Percentiles rank a stretch among this genome's conserved stretches.
Evolutionary conservation across 2,888 invertebrate species (phyloP).

Genomic region (Diabrotica balteata): DNA sequence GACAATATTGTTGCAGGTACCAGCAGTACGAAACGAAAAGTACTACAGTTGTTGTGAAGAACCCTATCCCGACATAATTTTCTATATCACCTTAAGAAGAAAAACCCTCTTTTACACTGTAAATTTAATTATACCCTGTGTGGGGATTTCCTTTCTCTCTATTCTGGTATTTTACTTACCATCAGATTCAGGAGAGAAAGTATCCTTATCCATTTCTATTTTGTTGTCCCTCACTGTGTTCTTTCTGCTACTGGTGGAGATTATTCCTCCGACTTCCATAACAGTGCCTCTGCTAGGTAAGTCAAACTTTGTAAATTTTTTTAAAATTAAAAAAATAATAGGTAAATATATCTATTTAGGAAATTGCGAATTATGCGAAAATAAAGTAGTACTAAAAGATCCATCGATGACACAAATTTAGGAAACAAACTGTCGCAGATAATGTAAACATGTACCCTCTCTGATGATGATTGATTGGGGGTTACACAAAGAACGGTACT

Average conservation of each 20-base stretch:
- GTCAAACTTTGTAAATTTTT: slow-evolving; percentile 5
- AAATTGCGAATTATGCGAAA: too few species aligned
- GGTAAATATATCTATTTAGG: too few species aligned
- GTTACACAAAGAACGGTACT: too few species aligned
- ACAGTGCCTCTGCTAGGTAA: slow-evolving; percentile 89
- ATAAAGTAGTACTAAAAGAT: too few species aligned
- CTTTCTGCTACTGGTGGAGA: slow-evolving; percentile 91
- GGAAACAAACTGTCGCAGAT: too few species aligned
- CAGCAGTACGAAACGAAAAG: slow-evolving; percentile 60
- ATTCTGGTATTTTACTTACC: slow-evolving; percentile 97
- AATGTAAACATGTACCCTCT: too few species aligned
- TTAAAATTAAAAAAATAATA: too few species aligned
- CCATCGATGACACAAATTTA: too few species aligned
- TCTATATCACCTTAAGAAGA: slow-evolving; percentile 92
- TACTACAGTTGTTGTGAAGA: slow-evolving; percentile 98
- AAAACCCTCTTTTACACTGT: slow-evolving; percentile 98
- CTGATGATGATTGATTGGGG: too few species aligned
- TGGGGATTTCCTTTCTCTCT: slow-evolving; percentile 95
- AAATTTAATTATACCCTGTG: slow-evolving; percentile 96
- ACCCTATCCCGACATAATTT: slow-evolving; percentile 97
- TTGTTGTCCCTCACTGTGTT: slow-evolving; percentile 92
- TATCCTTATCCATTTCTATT: slow-evolving; percentile 94
- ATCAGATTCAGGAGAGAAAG: slow-evolving; percentile 97
- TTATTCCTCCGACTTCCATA: slow-evolving; percentile 92
- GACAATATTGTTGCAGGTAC: slow-evolving; percentile 50